Base-by-base conservation (phyloP, 64 coral and sea anemone genomes). In the Pachyseris speciosa region DNA sequence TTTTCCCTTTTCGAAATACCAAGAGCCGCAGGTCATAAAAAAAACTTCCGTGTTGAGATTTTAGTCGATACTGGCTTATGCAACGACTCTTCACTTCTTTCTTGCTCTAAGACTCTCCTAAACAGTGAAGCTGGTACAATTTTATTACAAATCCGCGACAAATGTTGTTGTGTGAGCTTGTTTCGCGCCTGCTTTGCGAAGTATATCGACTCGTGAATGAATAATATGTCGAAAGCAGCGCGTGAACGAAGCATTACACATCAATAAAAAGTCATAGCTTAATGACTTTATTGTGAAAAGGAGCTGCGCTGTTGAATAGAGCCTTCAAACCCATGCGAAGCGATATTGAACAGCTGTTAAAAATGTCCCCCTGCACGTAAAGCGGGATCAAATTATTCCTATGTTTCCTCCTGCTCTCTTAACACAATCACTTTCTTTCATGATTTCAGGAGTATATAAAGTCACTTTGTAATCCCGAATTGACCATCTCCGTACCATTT, bases 361-460 rank as follows among this genome's bases (percentile, higher is more conserved):
- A 25, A 34, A 51, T 50, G 33, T 19, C 67, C 19, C 2, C 8
- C 5, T 71, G 38, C 30, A 30, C 34, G 0, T 52, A 26, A 15
- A 29, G 5, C 20, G 2, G 6, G 1, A 0, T 5, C 16, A 1
- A 44, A 40, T 2, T 11, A 2, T 8, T 16, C 25, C 13, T 9
- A 26, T 20, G 5, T 50, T 20, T 50, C 1, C 17, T 15, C 52
- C 15, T 77, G 7, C 52, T 49, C 61, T n/a, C 41, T 7, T 34
- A 20, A 29, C 31, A 29, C 30, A 22, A 13, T 58, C 30, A 44
- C 76, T 90, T 53, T 61, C 58, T 61, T 61, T 17, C 5, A 61
- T 5, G 7, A 68, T 80, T 92, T 40, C 74, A 96, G 95, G 89
- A 93, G n/a, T 96, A 96, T 34, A 93, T 96, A 8, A 96, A 93